Base-by-base conservation (phyloP, 2,797 vertebrate species). In the Garrulus glandarius region DNA sequence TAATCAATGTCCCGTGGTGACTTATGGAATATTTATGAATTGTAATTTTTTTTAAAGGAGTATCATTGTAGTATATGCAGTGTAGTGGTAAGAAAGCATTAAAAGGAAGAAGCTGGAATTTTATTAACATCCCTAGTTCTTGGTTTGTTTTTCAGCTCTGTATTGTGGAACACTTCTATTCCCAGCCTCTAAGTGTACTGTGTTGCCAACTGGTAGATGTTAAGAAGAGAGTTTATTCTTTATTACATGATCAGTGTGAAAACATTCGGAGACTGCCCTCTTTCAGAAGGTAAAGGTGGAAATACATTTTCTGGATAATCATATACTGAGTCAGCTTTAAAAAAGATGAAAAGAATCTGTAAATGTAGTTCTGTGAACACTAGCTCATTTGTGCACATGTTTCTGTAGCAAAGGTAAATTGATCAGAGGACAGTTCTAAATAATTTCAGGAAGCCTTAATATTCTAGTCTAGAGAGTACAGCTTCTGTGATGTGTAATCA, bases 141-240 rank as follows among this genome's bases (percentile, higher is more conserved):
- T 92, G 60, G 55, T 96, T 74, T 96, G 87, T 95, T 72, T 96
- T 97, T 80, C 97, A 99, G 99, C 98, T 99, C 90, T 98, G 98
- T 56, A 88, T 99, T 61, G 93, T 99, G 95, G 99, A 99, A 92
- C 99, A 99, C 97, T 99, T 99, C 94, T 98, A 98, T 97, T 98
- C 98, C 10, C 98, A 99, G 96, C 98, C 99, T 34, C 98, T 99
- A 49, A 99, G 99, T 88, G 94, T 99, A 32, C 97, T 99, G 46
- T 99, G 99, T 97, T 99, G 99, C 75, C 96, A 95, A n/a, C 98
- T 98, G 79, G 77, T 72, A 77, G 98, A 98, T 27, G 97, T 98
- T 49, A 96, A 98, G 89, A 94, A 50, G 29, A 98, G 98, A 81
- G 82, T 97, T 77, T 89, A 75, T 92, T 97, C 97, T 95, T 98